Evolutionary conservation across 2,888 invertebrate species (phyloP).

Genomic region (Cryptocephalus moraei): DNA sequence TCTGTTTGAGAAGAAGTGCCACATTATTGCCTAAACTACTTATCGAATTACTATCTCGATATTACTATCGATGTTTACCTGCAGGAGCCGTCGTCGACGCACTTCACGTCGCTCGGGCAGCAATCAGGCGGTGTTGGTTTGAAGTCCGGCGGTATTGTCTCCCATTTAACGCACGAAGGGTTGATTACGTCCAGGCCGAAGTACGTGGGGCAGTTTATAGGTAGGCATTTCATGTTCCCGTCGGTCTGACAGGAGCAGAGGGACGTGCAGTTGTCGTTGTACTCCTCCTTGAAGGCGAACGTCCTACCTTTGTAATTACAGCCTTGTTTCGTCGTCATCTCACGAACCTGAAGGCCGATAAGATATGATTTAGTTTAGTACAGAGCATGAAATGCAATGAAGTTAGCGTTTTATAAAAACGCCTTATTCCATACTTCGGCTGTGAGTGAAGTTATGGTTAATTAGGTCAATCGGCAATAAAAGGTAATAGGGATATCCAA

Average conservation of each 20-base stretch:
- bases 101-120: conserved; percentile 69
- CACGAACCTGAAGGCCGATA: too few relatives aligned
- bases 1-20: too few relatives aligned
- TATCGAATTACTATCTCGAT: too few relatives aligned
- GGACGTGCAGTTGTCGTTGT: conserved; percentile 72
- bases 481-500: too few relatives aligned
- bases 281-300: conserved; percentile 52
- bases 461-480: too few relatives aligned
- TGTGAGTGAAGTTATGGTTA: too few relatives aligned
- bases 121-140: conserved; percentile 65
- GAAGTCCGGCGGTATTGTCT: conserved; percentile 64
- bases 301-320: conserved; percentile 32
- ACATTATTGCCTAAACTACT: too few relatives aligned
- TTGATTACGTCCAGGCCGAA: conserved; percentile 79
- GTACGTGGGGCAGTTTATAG: conserved; percentile 72
- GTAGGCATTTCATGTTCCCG: conserved; percentile 56
- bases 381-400: too few relatives aligned
- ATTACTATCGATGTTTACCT: conserved; percentile 1
- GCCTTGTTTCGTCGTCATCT: conserved; percentile 2
- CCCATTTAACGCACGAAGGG: conserved; percentile 79
- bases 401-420: too few relatives aligned
- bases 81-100: conserved; percentile 66
- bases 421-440: too few relatives aligned
- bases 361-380: too few relatives aligned
- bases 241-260: conserved; percentile 62